A percentile compares a stretch with the other conserved stretches of the same genome.
These are phyloP conservation scores for Mnemiopsis leidyi DNA, from an alignment of 37 sponge, comb jelly and placozoan genomes.

Conservation along the genomic window DNA sequence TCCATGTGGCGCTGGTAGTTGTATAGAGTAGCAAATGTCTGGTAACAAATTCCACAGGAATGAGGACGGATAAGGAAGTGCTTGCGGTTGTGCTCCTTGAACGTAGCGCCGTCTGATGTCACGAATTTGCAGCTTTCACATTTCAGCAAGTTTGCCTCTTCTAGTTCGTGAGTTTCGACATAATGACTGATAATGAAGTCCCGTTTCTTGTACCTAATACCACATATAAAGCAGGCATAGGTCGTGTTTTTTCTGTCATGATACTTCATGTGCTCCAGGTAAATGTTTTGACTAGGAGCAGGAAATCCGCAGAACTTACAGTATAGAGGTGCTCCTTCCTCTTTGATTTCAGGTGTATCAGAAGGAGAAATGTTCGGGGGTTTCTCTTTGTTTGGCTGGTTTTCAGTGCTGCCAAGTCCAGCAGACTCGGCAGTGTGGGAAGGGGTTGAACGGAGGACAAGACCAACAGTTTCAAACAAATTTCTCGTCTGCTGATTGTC, in stretches of 20 bases:
- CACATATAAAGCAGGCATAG: neutral
- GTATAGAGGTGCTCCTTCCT: neutral
- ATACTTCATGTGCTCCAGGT: neutral
- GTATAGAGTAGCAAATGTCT: neutral
- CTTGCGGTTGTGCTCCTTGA: neutral
- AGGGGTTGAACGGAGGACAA: neutral
- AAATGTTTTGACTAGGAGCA: neutral
- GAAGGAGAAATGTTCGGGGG: neutral
- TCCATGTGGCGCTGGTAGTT: neutral
- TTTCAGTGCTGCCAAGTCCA: neutral
- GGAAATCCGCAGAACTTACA: slow-evolving; percentile 7
- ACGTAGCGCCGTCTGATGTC: neutral
- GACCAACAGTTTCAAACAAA: slow-evolving; percentile 21
- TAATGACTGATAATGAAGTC: neutral
- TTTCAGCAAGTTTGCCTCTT: neutral
- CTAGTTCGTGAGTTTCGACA: neutral
- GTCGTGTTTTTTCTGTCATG: neutral
- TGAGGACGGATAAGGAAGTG: neutral
- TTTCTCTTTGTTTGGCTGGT: neutral
- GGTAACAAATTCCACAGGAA: neutral
- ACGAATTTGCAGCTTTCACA: neutral
- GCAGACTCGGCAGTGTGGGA: too few relatives aligned
- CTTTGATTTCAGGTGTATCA: neutral
- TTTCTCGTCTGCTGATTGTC: neutral
- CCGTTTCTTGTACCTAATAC: neutral